Evolutionary conservation across 2,888 invertebrate species (phyloP).

Genomic region (Baccha elongata): DNA sequence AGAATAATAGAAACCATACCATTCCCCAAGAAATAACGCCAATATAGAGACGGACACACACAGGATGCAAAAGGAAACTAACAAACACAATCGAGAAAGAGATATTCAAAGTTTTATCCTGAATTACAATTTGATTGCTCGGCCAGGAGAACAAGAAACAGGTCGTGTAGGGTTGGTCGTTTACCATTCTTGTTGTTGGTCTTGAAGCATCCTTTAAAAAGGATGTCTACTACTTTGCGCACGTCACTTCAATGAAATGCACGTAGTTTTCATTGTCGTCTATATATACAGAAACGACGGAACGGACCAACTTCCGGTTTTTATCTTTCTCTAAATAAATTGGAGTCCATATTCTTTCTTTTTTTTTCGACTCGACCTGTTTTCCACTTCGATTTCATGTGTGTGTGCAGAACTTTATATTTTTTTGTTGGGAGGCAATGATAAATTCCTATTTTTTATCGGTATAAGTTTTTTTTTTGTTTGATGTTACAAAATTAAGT

Average conservation of each 20-base stretch:
- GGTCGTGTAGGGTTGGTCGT: constrained; percentile 27
- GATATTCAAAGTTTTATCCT: constrained; percentile 75
- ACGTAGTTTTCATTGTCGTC: constrained; percentile 50
- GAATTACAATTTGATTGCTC: constrained; percentile 76
- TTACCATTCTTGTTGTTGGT: constrained; percentile 44
- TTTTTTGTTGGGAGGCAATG: constrained; percentile 16
- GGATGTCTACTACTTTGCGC: constrained; percentile 36
- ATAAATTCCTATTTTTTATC: constrained; percentile 9
- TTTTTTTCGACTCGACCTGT: constrained; percentile 33
- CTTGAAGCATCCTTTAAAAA: constrained; percentile 24
- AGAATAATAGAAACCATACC: constrained; percentile 61
- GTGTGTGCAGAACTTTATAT: background rate
- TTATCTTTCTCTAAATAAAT: constrained; percentile 68
- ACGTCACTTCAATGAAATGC: constrained; percentile 66
- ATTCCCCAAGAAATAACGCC: constrained; percentile 27
- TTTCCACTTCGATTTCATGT: constrained; percentile 48
- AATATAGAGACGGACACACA: constrained; percentile 49
- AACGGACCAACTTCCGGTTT: constrained; percentile 64
- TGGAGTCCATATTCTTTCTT: constrained; percentile 39
- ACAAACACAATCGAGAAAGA: constrained; percentile 72
- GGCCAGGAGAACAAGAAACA: constrained; percentile 64
- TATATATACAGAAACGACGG: background rate
- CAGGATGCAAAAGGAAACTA: constrained; percentile 54
- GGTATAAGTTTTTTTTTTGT: constrained; percentile 26
- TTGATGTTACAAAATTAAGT: constrained; percentile 54